Percentiles rank a stretch among this genome's conserved stretches.
phyloP scores from a whole-genome alignment of 2,797 vertebrate species.

The Geotrypetes seraphini region DNA sequence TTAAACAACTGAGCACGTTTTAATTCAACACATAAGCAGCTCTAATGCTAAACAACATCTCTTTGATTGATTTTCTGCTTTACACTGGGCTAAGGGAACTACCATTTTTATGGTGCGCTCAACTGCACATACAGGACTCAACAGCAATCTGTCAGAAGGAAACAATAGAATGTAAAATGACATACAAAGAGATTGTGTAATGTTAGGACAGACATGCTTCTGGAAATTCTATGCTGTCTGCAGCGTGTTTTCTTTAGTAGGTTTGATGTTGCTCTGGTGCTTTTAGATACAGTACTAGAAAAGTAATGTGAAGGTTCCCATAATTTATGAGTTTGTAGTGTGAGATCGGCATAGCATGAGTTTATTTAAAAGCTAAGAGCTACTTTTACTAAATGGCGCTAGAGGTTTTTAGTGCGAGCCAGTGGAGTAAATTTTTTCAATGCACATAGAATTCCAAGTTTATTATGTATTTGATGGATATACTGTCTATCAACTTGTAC shows the following conservation, averaged over 20 bases:
- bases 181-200: constrained; percentile 26
- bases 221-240: constrained; percentile 17
- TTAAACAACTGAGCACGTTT: constrained; percentile 4
- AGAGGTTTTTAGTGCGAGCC: too few species aligned
- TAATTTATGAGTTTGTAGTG: too few species aligned
- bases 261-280: constrained; percentile 10
- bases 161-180: constrained; percentile 6
- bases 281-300: constrained; percentile 8
- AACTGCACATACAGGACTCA: not conserved
- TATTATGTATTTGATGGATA: too few species aligned
- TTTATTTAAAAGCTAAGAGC: too few species aligned
- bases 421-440: too few species aligned
- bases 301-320: too few species aligned
- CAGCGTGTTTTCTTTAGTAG: constrained; percentile 14
- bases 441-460: too few species aligned
- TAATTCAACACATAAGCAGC: constrained; percentile 3
- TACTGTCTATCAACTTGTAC: too few species aligned
- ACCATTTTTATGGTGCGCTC: not conserved
- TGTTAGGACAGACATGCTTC: constrained; percentile 23
- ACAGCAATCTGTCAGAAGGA: constrained; percentile 16
- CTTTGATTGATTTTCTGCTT: constrained; percentile 15
- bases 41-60: constrained; percentile 25
- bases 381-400: too few species aligned
- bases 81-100: constrained; percentile 21
- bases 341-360: too few species aligned